Evolutionary conservation across 2,113 vertebrate genomes (phyloP).

Genomic region (Esox niger): DNA sequence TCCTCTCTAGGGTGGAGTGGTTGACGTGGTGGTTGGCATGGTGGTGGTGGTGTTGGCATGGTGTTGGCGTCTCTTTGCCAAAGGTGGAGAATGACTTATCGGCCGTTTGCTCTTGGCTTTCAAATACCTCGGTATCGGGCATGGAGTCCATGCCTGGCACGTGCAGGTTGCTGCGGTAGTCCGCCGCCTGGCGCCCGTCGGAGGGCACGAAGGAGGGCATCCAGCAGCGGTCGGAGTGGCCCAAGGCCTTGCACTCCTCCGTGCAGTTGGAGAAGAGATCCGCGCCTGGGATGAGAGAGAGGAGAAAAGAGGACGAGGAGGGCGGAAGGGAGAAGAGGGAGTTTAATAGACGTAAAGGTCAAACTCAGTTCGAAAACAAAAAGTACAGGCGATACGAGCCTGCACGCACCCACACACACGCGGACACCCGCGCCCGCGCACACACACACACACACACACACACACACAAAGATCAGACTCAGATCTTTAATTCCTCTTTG

Average conservation of each 20-base stretch:
- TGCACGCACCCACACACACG: too few relatives aligned
- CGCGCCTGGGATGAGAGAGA: slow-evolving; percentile 73
- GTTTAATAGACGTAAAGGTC: neutral
- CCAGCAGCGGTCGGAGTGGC: slow-evolving; percentile 99
- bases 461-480: slow-evolving; percentile 14
- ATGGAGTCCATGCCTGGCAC: slow-evolving; percentile 99
- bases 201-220: slow-evolving; percentile 96
- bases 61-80: slow-evolving; percentile 88
- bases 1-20: slow-evolving; percentile 81
- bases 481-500: slow-evolving; percentile 37
- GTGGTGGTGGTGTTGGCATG: slow-evolving; percentile 48
- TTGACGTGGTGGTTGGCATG: slow-evolving; percentile 43
- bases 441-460: slow-evolving; percentile 14
- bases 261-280: slow-evolving; percentile 99
- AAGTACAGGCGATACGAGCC: neutral
- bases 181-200: slow-evolving; percentile 91
- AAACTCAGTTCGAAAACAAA: slow-evolving; percentile 4
- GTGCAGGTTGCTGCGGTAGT: slow-evolving; percentile 98
- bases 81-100: slow-evolving; percentile 96
- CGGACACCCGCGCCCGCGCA: too few relatives aligned
- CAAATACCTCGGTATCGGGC: slow-evolving; percentile 97
- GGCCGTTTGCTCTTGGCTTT: slow-evolving; percentile 82
- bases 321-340: slow-evolving; percentile 8
- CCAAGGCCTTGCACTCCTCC: slow-evolving; percentile 97
- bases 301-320: slow-evolving; percentile 49